Base-by-base conservation (phyloP, 2,113 vertebrate genomes). In the Pseudorectes ferrugineus region DNA sequence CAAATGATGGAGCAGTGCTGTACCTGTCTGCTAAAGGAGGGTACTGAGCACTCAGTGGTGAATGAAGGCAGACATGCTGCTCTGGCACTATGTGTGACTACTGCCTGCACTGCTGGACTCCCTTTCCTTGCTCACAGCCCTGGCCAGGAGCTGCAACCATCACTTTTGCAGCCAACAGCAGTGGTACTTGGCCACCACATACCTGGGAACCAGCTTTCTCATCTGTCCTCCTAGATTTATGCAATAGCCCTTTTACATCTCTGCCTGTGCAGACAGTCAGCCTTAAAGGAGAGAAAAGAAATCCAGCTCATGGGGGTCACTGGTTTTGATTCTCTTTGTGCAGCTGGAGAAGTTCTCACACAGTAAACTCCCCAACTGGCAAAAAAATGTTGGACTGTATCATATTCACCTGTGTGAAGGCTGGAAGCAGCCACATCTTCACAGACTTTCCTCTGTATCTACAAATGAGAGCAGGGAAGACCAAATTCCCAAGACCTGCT, bases 11-110 rank as follows among this genome's bases (percentile, higher is more conserved):
- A 77, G 22, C 17, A 61, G 40, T 20, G 48, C 10, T 65, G 46
- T 79, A 38, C 16, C 3, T 49, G 42, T 23, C 73, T 45, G 15
- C 15, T 66, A 14, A 40, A 76, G 42, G 3, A 20, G 26, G 6
- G 12, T 36, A 10, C 49, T 12, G n/a, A 85, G 52, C 33, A 6
- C 14, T 5, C 0, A 0, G 7, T 3, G 22, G 63, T 1, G 4
- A 55, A 28, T 38, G 26, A 31, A 40, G 29, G 58, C 19, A n/a
- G 14, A 31, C 12, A 3, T 26, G 45, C 28, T 75, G 52, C 48
- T 85, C 43, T 31, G 75, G 40, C 54, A 73, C 57, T 8, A 2
- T 1, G 19, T 40, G 7, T 10, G 10, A 14, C 35, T 1, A 3
- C 58, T 79, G 35, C 42, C 43, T 68, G 49, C 0, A 0, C 51